These are phyloP conservation scores for Mirza zaza DNA, from an alignment of 2,113 vertebrate genomes.

Conservation along the genomic window DNA sequence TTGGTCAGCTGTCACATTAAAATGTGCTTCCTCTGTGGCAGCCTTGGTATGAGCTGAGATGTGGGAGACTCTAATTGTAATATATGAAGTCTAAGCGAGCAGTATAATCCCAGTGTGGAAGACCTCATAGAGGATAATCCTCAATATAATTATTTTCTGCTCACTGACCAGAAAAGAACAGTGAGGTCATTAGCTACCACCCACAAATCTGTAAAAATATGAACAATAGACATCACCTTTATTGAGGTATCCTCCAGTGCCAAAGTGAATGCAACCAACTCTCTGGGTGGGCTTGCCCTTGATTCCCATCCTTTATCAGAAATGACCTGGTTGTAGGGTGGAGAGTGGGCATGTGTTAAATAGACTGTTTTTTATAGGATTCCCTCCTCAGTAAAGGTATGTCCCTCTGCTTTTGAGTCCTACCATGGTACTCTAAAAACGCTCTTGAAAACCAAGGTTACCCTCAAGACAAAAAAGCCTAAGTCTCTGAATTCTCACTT, in stretches of 20 bases:
- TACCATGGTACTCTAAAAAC: neutral
- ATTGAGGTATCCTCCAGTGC: neutral
- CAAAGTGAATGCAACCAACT: neutral
- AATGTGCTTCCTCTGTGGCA: neutral
- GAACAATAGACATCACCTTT: neutral
- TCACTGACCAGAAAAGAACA: neutral
- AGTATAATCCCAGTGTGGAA: neutral
- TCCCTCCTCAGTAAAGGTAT: neutral
- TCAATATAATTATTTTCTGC: slow-evolving; percentile 10
- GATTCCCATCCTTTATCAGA: neutral
- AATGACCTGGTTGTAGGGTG: neutral
- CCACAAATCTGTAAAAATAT: neutral
- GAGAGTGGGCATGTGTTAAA: neutral
- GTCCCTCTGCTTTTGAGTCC: neutral
- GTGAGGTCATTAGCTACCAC: neutral
- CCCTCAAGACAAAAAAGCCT: neutral
- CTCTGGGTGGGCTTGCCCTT: neutral
- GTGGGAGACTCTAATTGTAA: neutral
- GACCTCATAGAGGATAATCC: neutral
- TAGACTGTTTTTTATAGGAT: neutral
- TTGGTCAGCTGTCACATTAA: neutral
- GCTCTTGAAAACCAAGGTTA: neutral
- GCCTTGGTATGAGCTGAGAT: neutral
- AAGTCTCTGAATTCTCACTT: neutral
- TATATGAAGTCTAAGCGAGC: neutral